Percentiles rank a stretch among this genome's conserved stretches.
phyloP scores from a whole-genome alignment of 2,888 invertebrate genomes.

The Agonopterix heracliana region DNA sequence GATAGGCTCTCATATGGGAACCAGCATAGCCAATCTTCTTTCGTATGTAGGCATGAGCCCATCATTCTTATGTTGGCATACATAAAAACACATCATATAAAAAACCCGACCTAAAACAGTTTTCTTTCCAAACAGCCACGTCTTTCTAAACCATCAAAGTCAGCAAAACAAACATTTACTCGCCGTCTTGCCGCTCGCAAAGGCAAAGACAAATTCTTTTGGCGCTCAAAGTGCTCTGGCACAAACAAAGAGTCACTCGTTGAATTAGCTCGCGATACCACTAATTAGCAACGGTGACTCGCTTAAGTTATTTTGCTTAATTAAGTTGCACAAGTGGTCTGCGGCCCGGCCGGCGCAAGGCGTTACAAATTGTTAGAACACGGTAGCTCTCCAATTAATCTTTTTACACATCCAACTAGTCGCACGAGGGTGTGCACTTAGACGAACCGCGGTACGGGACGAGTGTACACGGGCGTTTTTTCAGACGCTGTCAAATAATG shows the following conservation, averaged over 20 bases:
- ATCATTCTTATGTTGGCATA: too few relatives aligned
- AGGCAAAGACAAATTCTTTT: slow-evolving; percentile 73
- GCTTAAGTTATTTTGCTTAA: slow-evolving; percentile 76
- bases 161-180: slow-evolving; percentile 60
- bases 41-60: too few relatives aligned
- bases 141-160: too few relatives aligned
- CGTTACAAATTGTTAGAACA: slow-evolving; percentile 70
- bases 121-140: too few relatives aligned
- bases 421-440: slow-evolving; percentile 63
- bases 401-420: slow-evolving; percentile 74
- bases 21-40: too few relatives aligned
- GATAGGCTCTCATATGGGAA: too few relatives aligned
- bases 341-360: slow-evolving; percentile 54
- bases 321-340: slow-evolving; percentile 75
- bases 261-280: slow-evolving; percentile 69
- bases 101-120: slow-evolving; percentile 1
- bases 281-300: slow-evolving; percentile 74
- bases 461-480: slow-evolving; percentile 39
- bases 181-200: slow-evolving; percentile 39
- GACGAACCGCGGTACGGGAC: slow-evolving; percentile 42
- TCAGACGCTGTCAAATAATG: too few relatives aligned
- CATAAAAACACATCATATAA: background rate
- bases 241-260: slow-evolving; percentile 69
- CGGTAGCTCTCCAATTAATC: slow-evolving; percentile 75
- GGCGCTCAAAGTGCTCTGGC: slow-evolving; percentile 62